These are phyloP conservation scores for Neolamprologus brichardi DNA, from an alignment of 2,113 vertebrate genomes.

Conservation along the genomic window DNA sequence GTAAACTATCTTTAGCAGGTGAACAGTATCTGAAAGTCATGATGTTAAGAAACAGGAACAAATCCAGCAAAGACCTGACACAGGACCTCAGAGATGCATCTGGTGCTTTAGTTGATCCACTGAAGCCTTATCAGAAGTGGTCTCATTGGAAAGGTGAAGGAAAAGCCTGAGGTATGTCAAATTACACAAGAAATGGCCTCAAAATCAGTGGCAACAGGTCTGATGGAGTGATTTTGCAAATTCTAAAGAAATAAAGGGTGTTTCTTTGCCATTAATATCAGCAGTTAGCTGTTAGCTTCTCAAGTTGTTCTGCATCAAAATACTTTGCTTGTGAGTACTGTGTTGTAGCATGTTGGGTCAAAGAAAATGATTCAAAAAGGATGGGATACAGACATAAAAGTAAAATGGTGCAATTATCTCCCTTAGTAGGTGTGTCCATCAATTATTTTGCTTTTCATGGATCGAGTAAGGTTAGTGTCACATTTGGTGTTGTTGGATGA, in stretches of 20 bases:
- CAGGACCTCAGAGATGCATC: not conserved
- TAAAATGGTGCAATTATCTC: not conserved
- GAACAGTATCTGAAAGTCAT: not conserved
- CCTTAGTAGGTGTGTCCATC: not conserved
- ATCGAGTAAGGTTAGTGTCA: slow-evolving; percentile 4
- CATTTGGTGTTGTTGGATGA: slow-evolving; percentile 22
- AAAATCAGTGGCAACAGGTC: not conserved
- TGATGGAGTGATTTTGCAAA: not conserved
- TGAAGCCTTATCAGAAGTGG: not conserved
- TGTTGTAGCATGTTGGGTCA: not conserved
- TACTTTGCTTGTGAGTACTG: not conserved
- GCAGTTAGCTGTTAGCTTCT: not conserved
- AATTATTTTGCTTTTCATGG: not conserved
- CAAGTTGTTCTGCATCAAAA: not conserved
- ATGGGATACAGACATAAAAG: not conserved
- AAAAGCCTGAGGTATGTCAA: not conserved
- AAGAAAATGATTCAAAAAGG: not conserved
- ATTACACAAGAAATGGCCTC: not conserved
- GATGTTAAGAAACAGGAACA: not conserved
- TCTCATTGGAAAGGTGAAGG: not conserved
- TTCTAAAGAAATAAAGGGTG: not conserved
- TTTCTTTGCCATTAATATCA: not conserved
- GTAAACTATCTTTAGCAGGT: not conserved
- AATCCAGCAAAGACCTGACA: not conserved
- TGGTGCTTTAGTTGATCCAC: not conserved